Percentiles rank a stretch among this genome's conserved stretches.
Conservation (phyloP, 2,888 invertebrate species). For the Pantelozetes paolii region DNA sequence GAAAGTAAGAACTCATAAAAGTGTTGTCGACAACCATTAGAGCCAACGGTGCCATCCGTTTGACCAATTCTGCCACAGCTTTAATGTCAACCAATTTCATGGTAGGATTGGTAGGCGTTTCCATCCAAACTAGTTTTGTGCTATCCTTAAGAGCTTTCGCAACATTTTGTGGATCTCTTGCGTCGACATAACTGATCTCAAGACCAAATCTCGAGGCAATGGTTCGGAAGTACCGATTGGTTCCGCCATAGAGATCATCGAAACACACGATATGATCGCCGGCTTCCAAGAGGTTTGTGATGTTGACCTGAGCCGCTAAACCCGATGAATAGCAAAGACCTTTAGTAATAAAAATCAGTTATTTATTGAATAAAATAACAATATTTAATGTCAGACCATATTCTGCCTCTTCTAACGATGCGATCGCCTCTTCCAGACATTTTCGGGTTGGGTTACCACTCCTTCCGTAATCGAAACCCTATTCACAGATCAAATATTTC, state of each 20-base stretch:
- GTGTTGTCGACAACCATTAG: slow-evolving; percentile 87
- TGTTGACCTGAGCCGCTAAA: slow-evolving; percentile 73
- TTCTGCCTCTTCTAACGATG: slow-evolving; percentile 81
- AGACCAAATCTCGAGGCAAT: slow-evolving; percentile 63
- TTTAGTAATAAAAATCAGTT: slow-evolving; percentile 21
- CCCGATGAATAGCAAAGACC: slow-evolving; percentile 74
- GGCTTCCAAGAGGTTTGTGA: slow-evolving; percentile 65
- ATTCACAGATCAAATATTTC: background rate
- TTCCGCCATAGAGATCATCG: slow-evolving; percentile 65
- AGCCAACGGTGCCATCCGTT: slow-evolving; percentile 58
- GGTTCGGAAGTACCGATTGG: slow-evolving; percentile 66
- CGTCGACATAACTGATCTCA: slow-evolving; percentile 70
- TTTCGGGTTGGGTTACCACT: slow-evolving; percentile 91
- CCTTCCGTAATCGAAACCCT: slow-evolving; percentile 81
- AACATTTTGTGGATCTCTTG: slow-evolving; percentile 65
- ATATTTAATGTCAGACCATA: slow-evolving; percentile 56
- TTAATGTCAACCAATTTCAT: slow-evolving; percentile 83
- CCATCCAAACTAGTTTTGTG: slow-evolving; percentile 84
- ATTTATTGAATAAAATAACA: background rate
- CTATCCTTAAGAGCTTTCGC: slow-evolving; percentile 67
- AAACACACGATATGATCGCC: slow-evolving; percentile 88
- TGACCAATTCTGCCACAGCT: slow-evolving; percentile 63
- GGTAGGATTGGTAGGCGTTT: slow-evolving; percentile 92
- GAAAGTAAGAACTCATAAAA: slow-evolving; percentile 82
- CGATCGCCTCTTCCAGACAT: slow-evolving; percentile 79